These are phyloP conservation scores for Morpho deidamia DNA, from an alignment of 2,888 invertebrate genomes.

Conservation along the genomic window DNA sequence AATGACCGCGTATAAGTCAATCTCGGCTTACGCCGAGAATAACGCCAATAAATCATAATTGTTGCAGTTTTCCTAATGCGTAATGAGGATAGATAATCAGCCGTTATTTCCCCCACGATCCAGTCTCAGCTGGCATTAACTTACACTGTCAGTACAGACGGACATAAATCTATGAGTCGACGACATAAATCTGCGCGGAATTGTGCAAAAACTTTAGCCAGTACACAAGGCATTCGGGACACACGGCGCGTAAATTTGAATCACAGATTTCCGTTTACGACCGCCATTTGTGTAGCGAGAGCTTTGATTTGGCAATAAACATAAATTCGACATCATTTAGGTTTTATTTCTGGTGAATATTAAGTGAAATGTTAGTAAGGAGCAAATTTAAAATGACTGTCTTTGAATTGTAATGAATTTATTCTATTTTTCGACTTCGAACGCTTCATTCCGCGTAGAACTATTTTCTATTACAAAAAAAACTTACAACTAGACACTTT, in stretches of 20 bases:
- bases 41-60: constrained; percentile 20
- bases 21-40: constrained; percentile 15
- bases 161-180: constrained; percentile 43
- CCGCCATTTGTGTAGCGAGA: constrained; percentile 5
- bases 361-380: constrained; percentile 1
- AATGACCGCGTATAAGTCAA: constrained; percentile 9
- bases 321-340: constrained; percentile 9
- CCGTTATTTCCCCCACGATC: constrained; percentile 16
- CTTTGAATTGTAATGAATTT: too few relatives aligned
- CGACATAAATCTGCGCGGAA: constrained; percentile 43
- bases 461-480: too few relatives aligned
- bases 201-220: constrained; percentile 44
- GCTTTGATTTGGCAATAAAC: constrained; percentile 12
- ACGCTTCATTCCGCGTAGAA: too few relatives aligned
- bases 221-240: constrained; percentile 27
- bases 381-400: background rate
- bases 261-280: constrained; percentile 13
- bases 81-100: constrained; percentile 19
- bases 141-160: constrained; percentile 39
- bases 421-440: too few relatives aligned
- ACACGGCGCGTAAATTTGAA: constrained; percentile 23
- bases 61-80: constrained; percentile 15
- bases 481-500: too few relatives aligned
- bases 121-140: constrained; percentile 22
- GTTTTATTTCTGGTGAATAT: constrained; percentile 8